These are phyloP conservation scores for Lathamus discolor DNA, from an alignment of 2,113 vertebrate genomes.

Conservation along the genomic window DNA sequence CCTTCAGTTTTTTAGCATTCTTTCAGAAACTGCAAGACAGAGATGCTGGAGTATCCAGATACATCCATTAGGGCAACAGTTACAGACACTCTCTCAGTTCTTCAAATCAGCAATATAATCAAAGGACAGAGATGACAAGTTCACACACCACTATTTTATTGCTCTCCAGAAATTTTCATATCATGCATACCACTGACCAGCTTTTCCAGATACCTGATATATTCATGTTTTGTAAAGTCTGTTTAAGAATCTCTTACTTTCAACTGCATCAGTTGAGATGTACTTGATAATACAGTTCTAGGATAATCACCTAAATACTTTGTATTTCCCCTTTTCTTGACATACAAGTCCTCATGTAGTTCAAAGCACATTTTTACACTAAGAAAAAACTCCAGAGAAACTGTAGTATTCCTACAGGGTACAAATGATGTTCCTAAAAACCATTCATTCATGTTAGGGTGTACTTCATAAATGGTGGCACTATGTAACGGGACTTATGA, in stretches of 20 bases:
- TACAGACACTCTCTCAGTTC: background rate
- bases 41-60: background rate
- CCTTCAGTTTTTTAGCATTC: background rate
- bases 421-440: background rate
- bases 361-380: background rate
- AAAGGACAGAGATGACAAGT: background rate
- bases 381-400: background rate
- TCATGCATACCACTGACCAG: background rate
- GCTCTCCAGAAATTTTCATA: background rate
- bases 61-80: background rate
- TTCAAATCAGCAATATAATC: background rate
- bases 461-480: background rate
- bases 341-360: background rate
- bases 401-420: background rate
- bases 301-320: background rate
- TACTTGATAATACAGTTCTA: background rate
- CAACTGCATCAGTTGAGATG: background rate
- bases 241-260: background rate
- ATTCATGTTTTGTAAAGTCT: background rate
- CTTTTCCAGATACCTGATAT: background rate
- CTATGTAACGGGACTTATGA: background rate
- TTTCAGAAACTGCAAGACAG: background rate
- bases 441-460: rapidly evolving
- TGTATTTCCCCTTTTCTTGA: background rate
- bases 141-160: background rate